Conservation (phyloP, 2,797 vertebrate genomes). For the Ficedula albicollis region DNA sequence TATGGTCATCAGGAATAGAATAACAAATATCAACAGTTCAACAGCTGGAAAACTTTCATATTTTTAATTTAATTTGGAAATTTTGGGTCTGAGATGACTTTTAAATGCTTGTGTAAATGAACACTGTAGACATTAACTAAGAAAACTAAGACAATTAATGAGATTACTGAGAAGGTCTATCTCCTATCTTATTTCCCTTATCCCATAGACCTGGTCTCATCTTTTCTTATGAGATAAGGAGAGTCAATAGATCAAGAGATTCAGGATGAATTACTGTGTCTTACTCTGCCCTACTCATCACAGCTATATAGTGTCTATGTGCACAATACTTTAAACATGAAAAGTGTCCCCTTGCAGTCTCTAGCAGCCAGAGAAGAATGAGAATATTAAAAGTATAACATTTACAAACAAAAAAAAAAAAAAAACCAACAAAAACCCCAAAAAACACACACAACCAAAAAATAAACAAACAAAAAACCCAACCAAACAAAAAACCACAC, state of each 20-base stretch:
- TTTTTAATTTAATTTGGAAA: background rate
- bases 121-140: background rate
- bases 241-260: background rate
- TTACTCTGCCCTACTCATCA: background rate
- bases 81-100: background rate
- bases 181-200: background rate
- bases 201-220: background rate
- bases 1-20: background rate
- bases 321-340: background rate
- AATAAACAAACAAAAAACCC: background rate
- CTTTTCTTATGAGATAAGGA: background rate
- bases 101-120: background rate
- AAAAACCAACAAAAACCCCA: background rate
- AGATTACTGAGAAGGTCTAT: background rate
- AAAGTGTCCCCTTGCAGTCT: background rate
- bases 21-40: background rate
- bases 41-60: background rate
- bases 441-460: too few relatives aligned
- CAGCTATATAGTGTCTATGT: fast-evolving
- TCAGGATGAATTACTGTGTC: background rate
- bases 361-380: background rate
- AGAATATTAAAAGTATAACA: background rate
- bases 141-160: background rate
- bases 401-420: background rate
- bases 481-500: too few relatives aligned